Conservation (phyloP, 2,888 invertebrate species). For the Sycophila texana region DNA sequence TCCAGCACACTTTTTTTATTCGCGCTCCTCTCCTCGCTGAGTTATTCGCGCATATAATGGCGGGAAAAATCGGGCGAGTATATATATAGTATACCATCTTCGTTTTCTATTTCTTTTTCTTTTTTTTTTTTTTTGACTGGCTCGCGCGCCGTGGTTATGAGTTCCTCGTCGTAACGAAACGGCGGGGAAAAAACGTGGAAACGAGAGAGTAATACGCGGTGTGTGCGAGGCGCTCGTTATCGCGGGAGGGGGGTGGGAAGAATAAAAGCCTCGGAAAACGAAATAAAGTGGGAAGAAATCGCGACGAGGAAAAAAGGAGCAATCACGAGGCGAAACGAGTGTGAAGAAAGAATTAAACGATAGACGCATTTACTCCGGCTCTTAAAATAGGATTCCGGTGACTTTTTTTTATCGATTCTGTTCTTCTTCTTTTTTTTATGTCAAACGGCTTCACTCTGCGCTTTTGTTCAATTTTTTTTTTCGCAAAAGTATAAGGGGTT, state of each 20-base stretch:
- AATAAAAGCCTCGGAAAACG: constrained; percentile 20
- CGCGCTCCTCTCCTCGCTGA: not conserved
- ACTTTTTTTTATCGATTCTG: not conserved
- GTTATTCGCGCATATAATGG: not conserved
- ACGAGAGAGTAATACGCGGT: not conserved
- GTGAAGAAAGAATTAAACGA: constrained; percentile 39
- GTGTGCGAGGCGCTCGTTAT: constrained; percentile 31
- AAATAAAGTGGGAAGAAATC: constrained; percentile 37
- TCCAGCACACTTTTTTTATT: not conserved
- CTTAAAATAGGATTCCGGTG: constrained; percentile 26
- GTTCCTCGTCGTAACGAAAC: not conserved
- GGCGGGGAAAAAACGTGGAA: not conserved
- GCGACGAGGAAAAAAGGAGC: constrained; percentile 12
- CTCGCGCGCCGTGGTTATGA: not conserved
- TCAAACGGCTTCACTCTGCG: too few species aligned
- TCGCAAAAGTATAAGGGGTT: not conserved
- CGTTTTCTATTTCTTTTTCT: too few species aligned
- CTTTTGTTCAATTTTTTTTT: not conserved
- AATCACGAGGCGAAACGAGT: constrained; percentile 18
- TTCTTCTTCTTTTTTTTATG: not conserved
- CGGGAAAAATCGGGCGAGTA: not conserved
- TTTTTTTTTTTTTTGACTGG: not conserved
- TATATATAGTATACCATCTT: not conserved
- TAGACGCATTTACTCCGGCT: constrained; percentile 11
- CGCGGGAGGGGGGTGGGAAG: not conserved